Base-by-base conservation (phyloP, 2,888 invertebrate species). In the Dendrolimus pini region DNA sequence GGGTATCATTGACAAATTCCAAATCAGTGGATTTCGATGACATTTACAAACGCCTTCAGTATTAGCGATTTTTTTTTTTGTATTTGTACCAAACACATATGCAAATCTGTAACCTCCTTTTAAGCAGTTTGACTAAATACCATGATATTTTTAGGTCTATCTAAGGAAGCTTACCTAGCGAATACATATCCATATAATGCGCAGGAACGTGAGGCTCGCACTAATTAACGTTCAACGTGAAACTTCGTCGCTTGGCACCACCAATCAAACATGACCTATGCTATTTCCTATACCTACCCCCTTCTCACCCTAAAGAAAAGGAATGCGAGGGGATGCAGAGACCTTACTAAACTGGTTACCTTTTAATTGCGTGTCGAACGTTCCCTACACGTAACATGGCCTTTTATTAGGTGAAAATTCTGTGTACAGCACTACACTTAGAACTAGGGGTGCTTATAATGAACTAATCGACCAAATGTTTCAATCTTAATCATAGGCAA, bases 331-430 rank as follows among this genome's bases (percentile, higher is more conserved):
- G 75, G 77, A 76, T 70, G 70, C 72, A 76, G 62, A 68, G 86
- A 67, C 76, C 89, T 73, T 61, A 72, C 69, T 82, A 80, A 62
- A 71, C 73, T 87, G 85, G 89, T 62, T 71, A 75, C 74, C 67
- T 75, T 68, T 74, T 89, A 89, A 89, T 88, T 87, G 88, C 86
- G 81, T 87, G 86, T 86, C 84, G 86, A 85, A 88, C 84, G 85
- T 78, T 82, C 83, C 81, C 83, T 85, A 80, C 86, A 84, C 87
- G 86, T 89, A 88, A 86, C 83, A 78, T 72, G 83, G 83, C 77
- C 88, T 89, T 89, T 89, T 89, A 90, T 89, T 89, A 89, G 86
- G 89, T 89, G 86, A 86, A 87, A 90, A 89, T 86, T 85, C 85
- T 86, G 82, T 84, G 80, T 83, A 86, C 80, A 81, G 80, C 75